phyloP scores from a whole-genome alignment of 2,888 invertebrate genomes.

The Mycalesis mineus region DNA sequence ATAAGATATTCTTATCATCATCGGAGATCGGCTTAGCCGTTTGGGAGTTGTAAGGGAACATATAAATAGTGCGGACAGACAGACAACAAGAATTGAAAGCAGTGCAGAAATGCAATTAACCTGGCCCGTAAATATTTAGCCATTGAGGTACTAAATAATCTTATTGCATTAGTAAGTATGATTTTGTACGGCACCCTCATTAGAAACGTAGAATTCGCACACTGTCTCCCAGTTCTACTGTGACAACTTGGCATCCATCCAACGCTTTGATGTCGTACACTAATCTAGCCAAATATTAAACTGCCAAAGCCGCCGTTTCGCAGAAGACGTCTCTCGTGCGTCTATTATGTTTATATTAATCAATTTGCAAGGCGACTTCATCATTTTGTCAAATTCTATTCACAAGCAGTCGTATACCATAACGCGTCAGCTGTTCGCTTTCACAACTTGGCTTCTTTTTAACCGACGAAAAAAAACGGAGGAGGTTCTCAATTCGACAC shows the following conservation, averaged over 20 bases:
- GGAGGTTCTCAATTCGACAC: too few species aligned
- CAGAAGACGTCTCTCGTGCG: slow-evolving; percentile 22
- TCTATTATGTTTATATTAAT: slow-evolving; percentile 10
- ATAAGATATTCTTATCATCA: too few species aligned
- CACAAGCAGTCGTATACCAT: background rate
- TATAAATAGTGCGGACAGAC: too few species aligned
- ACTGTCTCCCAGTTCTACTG: background rate
- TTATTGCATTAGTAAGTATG: too few species aligned
- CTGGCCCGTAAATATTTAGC: too few species aligned
- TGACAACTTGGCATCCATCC: slow-evolving; percentile 22
- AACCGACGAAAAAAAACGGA: too few species aligned
- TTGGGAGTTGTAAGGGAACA: too few species aligned
- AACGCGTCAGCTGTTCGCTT: background rate
- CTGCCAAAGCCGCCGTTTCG: slow-evolving; percentile 21
- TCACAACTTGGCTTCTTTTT: background rate
- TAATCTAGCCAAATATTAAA: slow-evolving; percentile 29
- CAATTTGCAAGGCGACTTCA: slow-evolving; percentile 10
- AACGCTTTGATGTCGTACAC: slow-evolving; percentile 27
- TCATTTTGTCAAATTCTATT: slow-evolving; percentile 11
- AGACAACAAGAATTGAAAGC: too few species aligned
- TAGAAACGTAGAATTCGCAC: background rate
- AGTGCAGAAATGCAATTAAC: too few species aligned
- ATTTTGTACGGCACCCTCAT: slow-evolving; percentile 7
- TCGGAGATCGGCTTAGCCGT: too few species aligned
- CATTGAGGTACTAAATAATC: too few species aligned